Evolutionary conservation across 1,140 invertebrate species (phyloP), one percentile per base, ranked within the genome.

Genomic region (Drosophila eugracilis): DNA sequence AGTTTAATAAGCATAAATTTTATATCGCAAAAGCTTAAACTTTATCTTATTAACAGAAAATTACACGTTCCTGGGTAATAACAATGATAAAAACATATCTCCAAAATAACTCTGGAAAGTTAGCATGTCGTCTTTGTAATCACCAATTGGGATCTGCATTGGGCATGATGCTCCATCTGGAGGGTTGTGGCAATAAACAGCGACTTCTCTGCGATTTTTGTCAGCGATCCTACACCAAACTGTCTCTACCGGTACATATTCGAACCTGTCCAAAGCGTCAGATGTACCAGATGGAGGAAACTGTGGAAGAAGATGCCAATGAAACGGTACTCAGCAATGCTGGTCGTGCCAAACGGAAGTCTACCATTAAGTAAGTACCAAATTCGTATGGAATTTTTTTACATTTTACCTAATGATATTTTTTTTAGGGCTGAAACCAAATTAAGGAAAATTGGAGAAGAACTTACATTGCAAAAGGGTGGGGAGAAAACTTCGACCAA

Each of bases 401-500:
- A 37, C 6, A 41, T 6, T 0, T 36, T 2, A 32, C 4, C 10
- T 14, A 37, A 37, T 4, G 1, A 6, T 14, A 34, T 45, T 52
- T n/a, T 30, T 32, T 52, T n/a, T 26, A 91, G 89, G 39, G 90
- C 90, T 14, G 90, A 91, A 75, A 75, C 57, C 0, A 86, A 90
- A 12, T 19, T 91, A 5, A 89, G 79, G 53, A 79, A 75, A 19
- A 60, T 88, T 7, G 75, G 74, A 2, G 49, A 21, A 14, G 44
- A 66, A 1, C 5, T 67, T 10, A 30, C 41, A 9, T 14, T 39
- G 5, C 28, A 42, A 12, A 24, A 45, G 4, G 10, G 24, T 1
- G 26, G 10, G 10, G 30, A 52, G 1, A 45, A 54, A n/a, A 5
- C 28, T 28, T n/a, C 57, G n/a, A 15, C 0, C 3, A 22, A 36